These are phyloP conservation scores for Ibycter americanus DNA, from an alignment of 2,797 vertebrate species.

Conservation along the genomic window DNA sequence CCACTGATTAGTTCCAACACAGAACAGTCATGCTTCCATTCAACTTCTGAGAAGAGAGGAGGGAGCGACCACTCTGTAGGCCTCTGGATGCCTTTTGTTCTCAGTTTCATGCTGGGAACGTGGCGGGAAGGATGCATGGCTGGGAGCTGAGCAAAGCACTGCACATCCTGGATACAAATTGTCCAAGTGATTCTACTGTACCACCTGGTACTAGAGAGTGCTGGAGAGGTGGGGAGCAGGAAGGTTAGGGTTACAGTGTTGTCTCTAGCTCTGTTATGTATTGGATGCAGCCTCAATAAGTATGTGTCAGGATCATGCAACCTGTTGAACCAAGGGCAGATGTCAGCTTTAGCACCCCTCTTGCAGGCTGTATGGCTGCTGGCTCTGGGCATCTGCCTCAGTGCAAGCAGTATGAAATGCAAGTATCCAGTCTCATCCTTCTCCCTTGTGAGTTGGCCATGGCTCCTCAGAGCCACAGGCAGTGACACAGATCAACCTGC, in stretches of 20 bases:
- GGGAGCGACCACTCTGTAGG: not conserved
- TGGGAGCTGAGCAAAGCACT: not conserved
- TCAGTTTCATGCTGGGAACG: not conserved
- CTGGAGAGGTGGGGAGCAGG: not conserved
- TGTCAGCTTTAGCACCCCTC: not conserved
- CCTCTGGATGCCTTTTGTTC: not conserved
- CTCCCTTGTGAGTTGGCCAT: not conserved
- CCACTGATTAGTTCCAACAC: not conserved
- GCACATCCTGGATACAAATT: not conserved
- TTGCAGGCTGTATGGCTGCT: not conserved
- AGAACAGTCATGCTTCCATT: not conserved
- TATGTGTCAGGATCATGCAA: not conserved
- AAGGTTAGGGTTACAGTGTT: not conserved
- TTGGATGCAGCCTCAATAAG: not conserved
- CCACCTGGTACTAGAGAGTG: not conserved
- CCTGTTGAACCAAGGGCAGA: not conserved
- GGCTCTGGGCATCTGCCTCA: not conserved
- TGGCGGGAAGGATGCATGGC: not conserved
- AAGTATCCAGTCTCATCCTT: not conserved
- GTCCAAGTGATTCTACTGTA: accelerated
- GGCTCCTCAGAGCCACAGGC: accelerated
- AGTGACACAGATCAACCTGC: not conserved
- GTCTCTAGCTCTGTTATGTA: not conserved
- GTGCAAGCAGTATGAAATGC: not conserved
- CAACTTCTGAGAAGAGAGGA: not conserved